Percentiles rank a stretch among this genome's conserved stretches.
phyloP scores from a whole-genome alignment of 2,888 invertebrate genomes.

The Acrobasis suavella region DNA sequence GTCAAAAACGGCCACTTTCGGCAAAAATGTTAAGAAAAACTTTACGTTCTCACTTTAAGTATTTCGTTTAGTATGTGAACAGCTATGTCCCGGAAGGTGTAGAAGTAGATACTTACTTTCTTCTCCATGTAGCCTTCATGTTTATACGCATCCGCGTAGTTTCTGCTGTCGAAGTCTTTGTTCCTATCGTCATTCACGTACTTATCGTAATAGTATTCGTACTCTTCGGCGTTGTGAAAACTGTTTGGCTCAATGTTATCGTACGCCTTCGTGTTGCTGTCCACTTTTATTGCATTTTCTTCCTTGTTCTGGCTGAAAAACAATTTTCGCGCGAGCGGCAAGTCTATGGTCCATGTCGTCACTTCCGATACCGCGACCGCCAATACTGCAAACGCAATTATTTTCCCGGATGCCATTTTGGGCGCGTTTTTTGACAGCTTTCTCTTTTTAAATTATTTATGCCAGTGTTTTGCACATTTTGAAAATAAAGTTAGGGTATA shows the following conservation, averaged over 20 bases:
- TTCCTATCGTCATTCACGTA: conserved; percentile 11
- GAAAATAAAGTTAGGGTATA: background rate
- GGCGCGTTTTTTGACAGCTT: conserved; percentile 28
- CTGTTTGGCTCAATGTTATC: conserved; percentile 51
- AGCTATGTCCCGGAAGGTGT: too few relatives aligned
- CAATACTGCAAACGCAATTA: conserved; percentile 31
- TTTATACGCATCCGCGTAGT: conserved; percentile 52
- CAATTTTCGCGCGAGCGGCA: conserved; percentile 59
- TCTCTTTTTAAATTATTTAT: conserved; percentile 17
- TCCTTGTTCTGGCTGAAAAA: conserved; percentile 41
- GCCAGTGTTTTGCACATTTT: background rate
- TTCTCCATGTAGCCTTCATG: conserved; percentile 61
- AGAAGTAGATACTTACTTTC: conserved; percentile 49
- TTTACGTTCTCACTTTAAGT: too few relatives aligned
- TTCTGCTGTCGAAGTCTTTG: conserved; percentile 14
- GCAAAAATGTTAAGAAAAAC: too few relatives aligned
- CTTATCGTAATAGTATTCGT: conserved; percentile 34
- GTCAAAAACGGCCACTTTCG: too few relatives aligned
- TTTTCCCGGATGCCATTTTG: conserved; percentile 39
- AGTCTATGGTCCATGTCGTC: conserved; percentile 65
- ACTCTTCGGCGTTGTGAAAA: conserved; percentile 42
- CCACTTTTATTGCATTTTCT: conserved; percentile 32
- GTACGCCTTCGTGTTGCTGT: conserved; percentile 33
- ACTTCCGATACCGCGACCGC: conserved; percentile 46
- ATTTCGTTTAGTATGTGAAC: too few relatives aligned